A percentile compares a stretch with the other conserved stretches of the same genome.
These are phyloP conservation scores for Drosophila prolongata DNA, from an alignment of 2,888 invertebrate species.

Conservation along the genomic window DNA sequence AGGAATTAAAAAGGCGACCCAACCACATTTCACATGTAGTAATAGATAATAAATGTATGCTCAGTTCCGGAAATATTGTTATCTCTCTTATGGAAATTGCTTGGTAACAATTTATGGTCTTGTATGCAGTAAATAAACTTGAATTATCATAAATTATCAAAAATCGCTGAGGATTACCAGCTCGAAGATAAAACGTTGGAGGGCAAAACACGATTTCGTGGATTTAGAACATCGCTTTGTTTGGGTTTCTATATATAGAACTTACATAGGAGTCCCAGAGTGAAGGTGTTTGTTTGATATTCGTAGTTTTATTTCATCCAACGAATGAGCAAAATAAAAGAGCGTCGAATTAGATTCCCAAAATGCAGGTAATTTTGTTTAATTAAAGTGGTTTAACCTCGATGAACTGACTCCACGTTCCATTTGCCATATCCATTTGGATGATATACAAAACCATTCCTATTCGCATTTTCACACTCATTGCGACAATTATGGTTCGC, in stretches of 20 bases:
- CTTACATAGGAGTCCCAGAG: neutral
- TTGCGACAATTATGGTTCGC: slow-evolving; percentile 40
- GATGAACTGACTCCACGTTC: neutral
- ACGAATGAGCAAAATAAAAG: neutral
- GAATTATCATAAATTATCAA: slow-evolving; percentile 41
- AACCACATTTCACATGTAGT: slow-evolving; percentile 5
- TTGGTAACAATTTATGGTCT: slow-evolving; percentile 34
- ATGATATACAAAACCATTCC: neutral
- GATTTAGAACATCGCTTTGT: neutral
- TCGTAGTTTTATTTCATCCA: neutral
- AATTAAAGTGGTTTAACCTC: slow-evolving; percentile 54
- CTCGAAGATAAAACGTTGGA: slow-evolving; percentile 7
- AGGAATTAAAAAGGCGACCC: neutral
- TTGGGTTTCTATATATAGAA: neutral
- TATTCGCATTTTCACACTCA: slow-evolving; percentile 13
- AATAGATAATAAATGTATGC: slow-evolving; percentile 13
- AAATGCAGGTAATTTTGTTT: slow-evolving; percentile 71
- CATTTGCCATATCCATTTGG: slow-evolving; percentile 1
- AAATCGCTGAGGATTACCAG: slow-evolving; percentile 29
- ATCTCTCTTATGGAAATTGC: slow-evolving; percentile 19
- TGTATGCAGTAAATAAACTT: slow-evolving; percentile 39
- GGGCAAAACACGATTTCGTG: slow-evolving; percentile 10
- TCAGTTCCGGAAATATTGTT: slow-evolving; percentile 17
- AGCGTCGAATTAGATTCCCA: slow-evolving; percentile 44
- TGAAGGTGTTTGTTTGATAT: slow-evolving; percentile 18